Evolutionary conservation across 2,113 vertebrate species (phyloP).

Genomic region (Poeciliopsis turrubarensis): DNA sequence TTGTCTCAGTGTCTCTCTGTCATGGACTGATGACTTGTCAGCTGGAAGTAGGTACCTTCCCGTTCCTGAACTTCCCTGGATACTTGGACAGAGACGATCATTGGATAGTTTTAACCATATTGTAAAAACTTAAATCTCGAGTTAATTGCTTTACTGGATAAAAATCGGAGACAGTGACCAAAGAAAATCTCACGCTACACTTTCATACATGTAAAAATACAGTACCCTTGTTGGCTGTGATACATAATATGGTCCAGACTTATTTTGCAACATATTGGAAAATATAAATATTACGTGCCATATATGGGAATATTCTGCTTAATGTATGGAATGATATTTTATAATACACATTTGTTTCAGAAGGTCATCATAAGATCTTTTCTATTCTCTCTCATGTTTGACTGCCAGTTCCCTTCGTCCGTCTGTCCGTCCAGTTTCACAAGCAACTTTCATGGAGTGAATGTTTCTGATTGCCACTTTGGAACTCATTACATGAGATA

Average conservation of each 20-base stretch:
- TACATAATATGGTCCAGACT: too few relatives aligned
- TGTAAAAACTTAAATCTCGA: background rate
- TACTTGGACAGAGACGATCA: background rate
- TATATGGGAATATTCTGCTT: slow-evolving; percentile 19
- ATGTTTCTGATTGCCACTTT: slow-evolving; percentile 64
- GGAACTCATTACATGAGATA: slow-evolving; percentile 52
- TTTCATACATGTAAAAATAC: background rate
- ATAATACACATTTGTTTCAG: too few relatives aligned
- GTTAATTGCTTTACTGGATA: background rate
- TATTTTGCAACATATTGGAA: too few relatives aligned
- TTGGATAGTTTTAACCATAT: background rate
- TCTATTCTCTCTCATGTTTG: slow-evolving; percentile 33
- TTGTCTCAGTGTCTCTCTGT: too few relatives aligned
- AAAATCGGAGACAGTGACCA: slow-evolving; percentile 17
- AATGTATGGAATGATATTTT: too few relatives aligned
- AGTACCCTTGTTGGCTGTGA: too few relatives aligned
- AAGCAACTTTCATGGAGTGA: slow-evolving; percentile 57
- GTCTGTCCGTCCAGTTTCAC: slow-evolving; percentile 14
- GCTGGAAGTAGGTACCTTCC: background rate
- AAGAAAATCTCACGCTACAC: slow-evolving; percentile 20
- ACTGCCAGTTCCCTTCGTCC: slow-evolving; percentile 24
- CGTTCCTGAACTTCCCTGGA: background rate
- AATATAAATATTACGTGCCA: too few relatives aligned
- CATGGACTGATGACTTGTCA: too few relatives aligned
- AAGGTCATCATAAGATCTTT: slow-evolving; percentile 30